phyloP scores from a whole-genome alignment of 2,888 invertebrate genomes.

The Sesia apiformis region DNA sequence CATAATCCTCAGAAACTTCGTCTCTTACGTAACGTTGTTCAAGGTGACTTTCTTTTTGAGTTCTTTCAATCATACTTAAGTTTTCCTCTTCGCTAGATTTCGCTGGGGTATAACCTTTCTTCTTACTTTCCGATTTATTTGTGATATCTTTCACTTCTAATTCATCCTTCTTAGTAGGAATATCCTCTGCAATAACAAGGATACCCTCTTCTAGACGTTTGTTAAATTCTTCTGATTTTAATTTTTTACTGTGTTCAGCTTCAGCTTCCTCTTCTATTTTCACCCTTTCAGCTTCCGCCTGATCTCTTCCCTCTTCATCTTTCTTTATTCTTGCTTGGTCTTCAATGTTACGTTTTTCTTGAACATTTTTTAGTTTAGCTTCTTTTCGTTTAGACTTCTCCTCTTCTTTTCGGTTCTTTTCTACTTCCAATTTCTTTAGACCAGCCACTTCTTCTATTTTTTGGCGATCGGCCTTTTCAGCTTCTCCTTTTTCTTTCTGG shows the following conservation, averaged over 20 bases:
- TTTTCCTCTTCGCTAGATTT: conserved; percentile 3
- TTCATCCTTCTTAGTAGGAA: conserved; percentile 3
- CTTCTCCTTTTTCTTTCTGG: conserved; percentile 14
- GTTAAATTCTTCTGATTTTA: background rate
- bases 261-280: background rate
- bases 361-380: background rate
- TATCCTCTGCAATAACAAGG: background rate
- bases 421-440: background rate
- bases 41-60: no score
- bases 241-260: background rate
- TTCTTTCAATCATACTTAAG: no score
- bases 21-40: background rate
- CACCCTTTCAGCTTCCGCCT: conserved; percentile 5
- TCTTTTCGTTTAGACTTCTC: background rate
- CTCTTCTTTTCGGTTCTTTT: conserved; percentile 5
- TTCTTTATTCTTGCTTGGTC: conserved; percentile 9
- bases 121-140: conserved; percentile 2
- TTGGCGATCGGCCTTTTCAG: conserved; percentile 4
- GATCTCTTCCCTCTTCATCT: conserved; percentile 4
- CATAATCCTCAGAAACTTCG: background rate
- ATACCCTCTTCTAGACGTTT: no score
- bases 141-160: conserved; percentile 3
- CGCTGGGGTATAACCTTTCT: background rate
- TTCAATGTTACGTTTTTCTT: conserved; percentile 2
- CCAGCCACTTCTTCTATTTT: conserved; percentile 9